Evolutionary conservation across 2,888 invertebrate genomes (phyloP).

Genomic region (Prenolepis imparis): DNA sequence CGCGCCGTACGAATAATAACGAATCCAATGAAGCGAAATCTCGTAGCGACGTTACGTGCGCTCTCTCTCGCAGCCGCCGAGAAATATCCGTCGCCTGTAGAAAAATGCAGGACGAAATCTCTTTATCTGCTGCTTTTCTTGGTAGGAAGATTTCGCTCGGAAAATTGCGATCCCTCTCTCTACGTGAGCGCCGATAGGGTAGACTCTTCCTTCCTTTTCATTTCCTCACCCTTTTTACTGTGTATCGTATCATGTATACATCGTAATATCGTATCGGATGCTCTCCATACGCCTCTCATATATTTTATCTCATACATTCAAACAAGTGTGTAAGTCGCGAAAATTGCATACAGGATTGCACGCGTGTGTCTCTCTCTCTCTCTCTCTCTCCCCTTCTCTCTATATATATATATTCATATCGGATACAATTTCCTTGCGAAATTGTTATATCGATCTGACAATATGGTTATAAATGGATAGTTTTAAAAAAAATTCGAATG

Average conservation of each 20-base stretch:
- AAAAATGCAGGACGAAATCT: slow-evolving; percentile 52
- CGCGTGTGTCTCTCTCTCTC: background rate
- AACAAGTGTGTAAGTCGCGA: slow-evolving; percentile 45
- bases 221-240: slow-evolving; percentile 12
- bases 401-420: background rate
- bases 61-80: slow-evolving; percentile 31
- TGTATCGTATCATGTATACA: slow-evolving; percentile 3
- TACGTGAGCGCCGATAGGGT: background rate
- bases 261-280: slow-evolving; percentile 28
- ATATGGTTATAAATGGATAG: background rate
- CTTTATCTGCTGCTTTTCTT: slow-evolving; percentile 51
- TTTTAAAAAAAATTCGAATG: slow-evolving; percentile 4
- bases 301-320: slow-evolving; percentile 38
- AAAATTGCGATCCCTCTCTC: slow-evolving; percentile 45
- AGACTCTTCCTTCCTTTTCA: slow-evolving; percentile 21
- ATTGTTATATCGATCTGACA: slow-evolving; percentile 12
- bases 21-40: slow-evolving; percentile 53
- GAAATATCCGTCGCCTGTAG: slow-evolving; percentile 47
- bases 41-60: slow-evolving; percentile 48
- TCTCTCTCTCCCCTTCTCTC: background rate
- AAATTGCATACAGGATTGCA: slow-evolving; percentile 19
- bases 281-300: background rate
- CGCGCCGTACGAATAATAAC: slow-evolving; percentile 52
- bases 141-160: slow-evolving; percentile 43
- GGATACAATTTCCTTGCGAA: slow-evolving; percentile 13